Evolutionary conservation across 35 echinoderm and acorn worm species (phyloP).

Genomic region (Apostichopus japonicus): DNA sequence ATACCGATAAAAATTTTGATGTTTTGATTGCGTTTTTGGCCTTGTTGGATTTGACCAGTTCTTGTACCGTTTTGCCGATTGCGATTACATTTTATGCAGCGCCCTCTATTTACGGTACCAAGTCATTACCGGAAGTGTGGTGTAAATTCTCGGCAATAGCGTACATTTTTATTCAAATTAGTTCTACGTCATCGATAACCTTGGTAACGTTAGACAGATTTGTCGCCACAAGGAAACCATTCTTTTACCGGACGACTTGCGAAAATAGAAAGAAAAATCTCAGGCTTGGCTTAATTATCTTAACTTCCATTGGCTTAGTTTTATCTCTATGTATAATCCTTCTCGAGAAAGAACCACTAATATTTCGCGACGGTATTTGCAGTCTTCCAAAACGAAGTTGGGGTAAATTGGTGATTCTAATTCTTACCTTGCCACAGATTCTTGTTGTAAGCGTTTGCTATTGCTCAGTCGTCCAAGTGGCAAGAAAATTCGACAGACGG

Average conservation of each 20-base stretch:
- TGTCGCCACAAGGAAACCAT: background rate
- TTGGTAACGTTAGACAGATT: slow-evolving; percentile 13
- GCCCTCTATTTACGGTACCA: background rate
- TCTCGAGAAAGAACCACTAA: background rate
- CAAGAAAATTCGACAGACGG: slow-evolving; percentile 6
- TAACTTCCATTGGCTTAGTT: background rate
- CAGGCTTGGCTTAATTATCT: background rate
- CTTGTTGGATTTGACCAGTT: background rate
- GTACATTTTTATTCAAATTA: background rate
- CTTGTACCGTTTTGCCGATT: slow-evolving; percentile 1
- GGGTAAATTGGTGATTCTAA: background rate
- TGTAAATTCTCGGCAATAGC: background rate
- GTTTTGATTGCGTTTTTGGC: slow-evolving; percentile 24
- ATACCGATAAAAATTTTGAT: slow-evolving; percentile 25
- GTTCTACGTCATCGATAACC: background rate
- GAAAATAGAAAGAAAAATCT: slow-evolving; percentile 8
- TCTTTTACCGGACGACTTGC: slow-evolving; percentile 29
- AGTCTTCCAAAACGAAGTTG: background rate
- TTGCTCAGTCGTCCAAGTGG: background rate
- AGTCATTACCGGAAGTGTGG: background rate
- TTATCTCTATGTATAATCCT: background rate
- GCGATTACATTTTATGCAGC: background rate
- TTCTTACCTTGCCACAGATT: background rate
- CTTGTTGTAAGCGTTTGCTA: background rate
- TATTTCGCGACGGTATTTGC: slow-evolving; percentile 16